phyloP scores from a whole-genome alignment of 92 coral and sea anemone genomes.

The Chrysogorgia sp. region DNA sequence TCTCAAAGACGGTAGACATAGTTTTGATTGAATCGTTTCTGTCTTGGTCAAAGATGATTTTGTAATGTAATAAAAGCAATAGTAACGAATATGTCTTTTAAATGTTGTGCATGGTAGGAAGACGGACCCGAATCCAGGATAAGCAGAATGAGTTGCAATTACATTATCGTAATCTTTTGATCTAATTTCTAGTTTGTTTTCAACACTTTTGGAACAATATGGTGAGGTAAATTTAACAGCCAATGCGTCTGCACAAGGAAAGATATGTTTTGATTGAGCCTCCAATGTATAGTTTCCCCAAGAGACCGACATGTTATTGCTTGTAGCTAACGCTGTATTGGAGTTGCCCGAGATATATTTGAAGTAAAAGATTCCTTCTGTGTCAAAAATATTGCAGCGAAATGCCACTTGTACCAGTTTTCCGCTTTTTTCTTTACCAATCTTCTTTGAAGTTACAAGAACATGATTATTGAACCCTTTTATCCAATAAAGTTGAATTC shows the following conservation, averaged over 20 bases:
- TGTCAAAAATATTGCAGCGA: constrained; percentile 78
- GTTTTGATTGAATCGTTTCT: constrained; percentile 59
- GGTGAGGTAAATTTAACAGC: constrained; percentile 70
- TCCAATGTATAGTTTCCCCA: constrained; percentile 71
- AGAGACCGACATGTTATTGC: constrained; percentile 63
- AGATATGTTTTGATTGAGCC: constrained; percentile 65
- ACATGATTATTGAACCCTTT: constrained; percentile 60
- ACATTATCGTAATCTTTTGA: constrained; percentile 68
- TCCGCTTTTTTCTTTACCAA: constrained; percentile 71
- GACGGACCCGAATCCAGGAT: constrained; percentile 62
- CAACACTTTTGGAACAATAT: constrained; percentile 67
- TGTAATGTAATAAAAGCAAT: constrained; percentile 87
- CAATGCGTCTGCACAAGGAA: constrained; percentile 79
- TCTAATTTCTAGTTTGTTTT: constrained; percentile 63
- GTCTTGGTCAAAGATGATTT: constrained; percentile 61
- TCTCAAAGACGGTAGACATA: constrained; percentile 73
- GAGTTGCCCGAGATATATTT: constrained; percentile 73
- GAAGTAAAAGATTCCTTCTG: constrained; percentile 71
- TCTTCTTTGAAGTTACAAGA: constrained; percentile 67
- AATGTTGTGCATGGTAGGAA: constrained; percentile 78
- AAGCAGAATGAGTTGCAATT: constrained; percentile 59
- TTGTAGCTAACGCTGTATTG: constrained; percentile 63
- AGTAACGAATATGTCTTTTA: constrained; percentile 70
- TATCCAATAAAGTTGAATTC: constrained; percentile 67
- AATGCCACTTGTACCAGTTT: constrained; percentile 76